Conservation (phyloP, 2,888 invertebrate genomes). For the Uloborus plumipes region DNA sequence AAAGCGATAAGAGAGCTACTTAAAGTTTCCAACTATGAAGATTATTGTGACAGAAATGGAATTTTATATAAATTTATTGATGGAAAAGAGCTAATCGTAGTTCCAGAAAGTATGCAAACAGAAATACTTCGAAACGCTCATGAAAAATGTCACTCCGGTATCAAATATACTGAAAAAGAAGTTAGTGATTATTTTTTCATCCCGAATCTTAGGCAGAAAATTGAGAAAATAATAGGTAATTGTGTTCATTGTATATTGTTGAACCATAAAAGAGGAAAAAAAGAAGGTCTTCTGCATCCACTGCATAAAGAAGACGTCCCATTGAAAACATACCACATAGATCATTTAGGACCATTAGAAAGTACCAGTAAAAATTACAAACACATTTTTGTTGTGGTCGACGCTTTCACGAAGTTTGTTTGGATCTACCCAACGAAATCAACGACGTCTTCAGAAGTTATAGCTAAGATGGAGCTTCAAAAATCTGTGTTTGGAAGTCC, state of each 20-base stretch:
- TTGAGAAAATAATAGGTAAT: neutral
- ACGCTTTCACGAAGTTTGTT: constrained; percentile 3
- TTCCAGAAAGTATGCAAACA: neutral
- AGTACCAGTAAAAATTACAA: neutral
- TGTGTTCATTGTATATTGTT: neutral
- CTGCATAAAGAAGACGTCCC: constrained; percentile 4
- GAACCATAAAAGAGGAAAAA: neutral
- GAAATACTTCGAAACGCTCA: neutral
- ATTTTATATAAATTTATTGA: neutral
- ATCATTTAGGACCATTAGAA: neutral
- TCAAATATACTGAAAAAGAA: neutral
- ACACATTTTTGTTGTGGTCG: neutral
- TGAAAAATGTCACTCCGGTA: neutral
- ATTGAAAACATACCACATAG: neutral
- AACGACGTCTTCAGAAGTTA: neutral
- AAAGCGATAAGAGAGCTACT: no score
- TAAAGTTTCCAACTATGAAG: neutral
- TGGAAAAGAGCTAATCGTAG: neutral
- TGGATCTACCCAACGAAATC: constrained; percentile 5
- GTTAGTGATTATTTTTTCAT: neutral
- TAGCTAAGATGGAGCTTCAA: neutral
- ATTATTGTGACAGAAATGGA: neutral
- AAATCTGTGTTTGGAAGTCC: neutral
- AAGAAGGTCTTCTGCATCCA: neutral
- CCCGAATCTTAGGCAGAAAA: neutral